Percentiles rank a stretch among this genome's conserved stretches.
Conservation (phyloP, 1,140 invertebrate genomes). For the Oryctes rhinoceros region DNA sequence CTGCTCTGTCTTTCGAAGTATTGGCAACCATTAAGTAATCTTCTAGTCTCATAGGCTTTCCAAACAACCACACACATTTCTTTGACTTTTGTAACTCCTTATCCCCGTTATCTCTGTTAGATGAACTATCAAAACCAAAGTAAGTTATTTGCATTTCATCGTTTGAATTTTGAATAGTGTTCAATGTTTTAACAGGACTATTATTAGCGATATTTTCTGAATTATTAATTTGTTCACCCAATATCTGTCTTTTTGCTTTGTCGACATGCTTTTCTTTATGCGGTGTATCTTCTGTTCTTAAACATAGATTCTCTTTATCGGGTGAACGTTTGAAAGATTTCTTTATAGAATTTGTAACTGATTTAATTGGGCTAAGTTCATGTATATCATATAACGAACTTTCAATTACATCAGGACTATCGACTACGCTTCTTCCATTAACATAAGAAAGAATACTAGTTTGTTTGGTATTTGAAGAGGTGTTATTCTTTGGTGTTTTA, state of each 20-base stretch:
- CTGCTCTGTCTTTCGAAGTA: neutral
- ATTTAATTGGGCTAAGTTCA: conserved; percentile 30
- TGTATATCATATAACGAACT: conserved; percentile 11
- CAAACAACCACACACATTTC: neutral
- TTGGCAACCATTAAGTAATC: neutral
- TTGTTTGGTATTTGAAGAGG: neutral
- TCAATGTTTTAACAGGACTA: neutral
- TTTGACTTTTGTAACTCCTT: neutral
- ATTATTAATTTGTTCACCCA: neutral
- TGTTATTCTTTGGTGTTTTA: conserved; percentile 1
- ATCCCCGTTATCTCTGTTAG: neutral
- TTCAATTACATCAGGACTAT: neutral
- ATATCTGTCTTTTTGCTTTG: conserved; percentile 25
- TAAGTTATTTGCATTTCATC: conserved; percentile 18
- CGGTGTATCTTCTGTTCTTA: neutral
- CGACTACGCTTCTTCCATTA: neutral
- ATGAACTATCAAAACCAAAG: conserved; percentile 39
- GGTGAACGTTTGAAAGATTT: neutral
- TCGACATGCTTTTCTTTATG: neutral
- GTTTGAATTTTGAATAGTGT: neutral
- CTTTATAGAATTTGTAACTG: neutral
- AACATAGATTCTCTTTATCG: neutral
- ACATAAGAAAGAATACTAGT: conserved; percentile 32
- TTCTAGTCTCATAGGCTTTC: conserved; percentile 7
- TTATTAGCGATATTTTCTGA: conserved; percentile 1